Percentiles rank a stretch among this genome's conserved stretches.
phyloP scores from a whole-genome alignment of 53 echinoderm and acorn worm genomes.

The Patiria pectinifera region DNA sequence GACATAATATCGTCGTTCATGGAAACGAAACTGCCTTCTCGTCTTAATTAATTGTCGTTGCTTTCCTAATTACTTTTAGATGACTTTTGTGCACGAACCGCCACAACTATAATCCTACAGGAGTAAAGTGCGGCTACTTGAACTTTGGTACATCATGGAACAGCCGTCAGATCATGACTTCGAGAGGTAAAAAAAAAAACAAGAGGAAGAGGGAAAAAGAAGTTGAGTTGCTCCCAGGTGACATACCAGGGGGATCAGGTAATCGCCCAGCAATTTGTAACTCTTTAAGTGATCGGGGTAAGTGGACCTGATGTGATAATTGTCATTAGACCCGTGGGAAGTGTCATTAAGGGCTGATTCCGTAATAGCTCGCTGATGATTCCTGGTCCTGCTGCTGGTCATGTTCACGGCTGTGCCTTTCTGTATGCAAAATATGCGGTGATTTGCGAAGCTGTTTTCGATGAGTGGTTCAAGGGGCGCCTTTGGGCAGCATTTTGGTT shows the following conservation, averaged over 20 bases:
- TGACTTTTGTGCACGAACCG: background rate
- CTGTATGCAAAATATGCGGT: background rate
- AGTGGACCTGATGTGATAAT: conserved; percentile 53
- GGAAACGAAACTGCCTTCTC: background rate
- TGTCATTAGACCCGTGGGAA: conserved; percentile 58
- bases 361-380: conserved; percentile 11
- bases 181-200: background rate
- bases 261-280: conserved; percentile 45
- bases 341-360: conserved; percentile 37
- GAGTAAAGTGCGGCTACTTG: background rate
- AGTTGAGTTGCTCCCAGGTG: background rate
- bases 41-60: background rate
- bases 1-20: background rate
- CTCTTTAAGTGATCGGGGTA: conserved; percentile 30
- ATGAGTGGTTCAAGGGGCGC: too few species aligned
- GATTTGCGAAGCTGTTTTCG: too few species aligned
- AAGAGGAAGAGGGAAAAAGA: background rate
- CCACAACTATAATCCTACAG: background rate
- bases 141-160: conserved; percentile 8
- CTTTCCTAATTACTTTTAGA: background rate
- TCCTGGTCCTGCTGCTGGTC: background rate
- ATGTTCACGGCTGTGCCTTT: background rate
- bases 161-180: conserved; percentile 10
- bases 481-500: too few species aligned
- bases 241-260: conserved; percentile 37